A percentile compares a stretch with the other conserved stretches of the same genome.
phyloP scores from a whole-genome alignment of 2,888 invertebrate species.

The Synergus gifuensis region DNA sequence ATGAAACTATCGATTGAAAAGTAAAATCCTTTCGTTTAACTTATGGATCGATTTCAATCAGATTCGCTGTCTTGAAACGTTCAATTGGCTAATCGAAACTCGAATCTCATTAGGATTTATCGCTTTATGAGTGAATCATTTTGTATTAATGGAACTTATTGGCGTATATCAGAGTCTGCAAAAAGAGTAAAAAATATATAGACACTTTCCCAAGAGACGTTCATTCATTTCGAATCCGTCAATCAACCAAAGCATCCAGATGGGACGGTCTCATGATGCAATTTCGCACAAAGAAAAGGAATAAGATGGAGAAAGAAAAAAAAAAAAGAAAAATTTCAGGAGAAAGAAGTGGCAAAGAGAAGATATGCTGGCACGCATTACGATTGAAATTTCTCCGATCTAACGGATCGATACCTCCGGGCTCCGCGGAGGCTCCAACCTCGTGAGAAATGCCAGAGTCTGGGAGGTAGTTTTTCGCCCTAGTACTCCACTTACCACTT shows the following conservation, averaged over 20 bases:
- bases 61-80: not conserved
- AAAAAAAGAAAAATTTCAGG: slow-evolving; percentile 47
- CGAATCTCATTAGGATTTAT: not conserved
- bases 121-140: not conserved
- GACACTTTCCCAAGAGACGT: slow-evolving; percentile 17
- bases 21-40: not conserved
- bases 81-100: not conserved
- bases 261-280: not conserved
- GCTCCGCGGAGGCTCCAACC: slow-evolving; percentile 30
- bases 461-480: slow-evolving; percentile 74
- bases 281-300: slow-evolving; percentile 34
- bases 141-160: not conserved
- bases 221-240: slow-evolving; percentile 16
- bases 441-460: slow-evolving; percentile 59
- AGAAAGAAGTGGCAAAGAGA: slow-evolving; percentile 47
- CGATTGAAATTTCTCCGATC: slow-evolving; percentile 67
- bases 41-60: not conserved
- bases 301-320: slow-evolving; percentile 47
- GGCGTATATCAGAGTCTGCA: not conserved
- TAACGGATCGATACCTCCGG: slow-evolving; percentile 64
- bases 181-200: slow-evolving; percentile 17
- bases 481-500: slow-evolving; percentile 73
- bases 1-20: no score
- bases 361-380: slow-evolving; percentile 31
- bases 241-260: not conserved